A percentile compares a stretch with the other conserved stretches of the same genome.
Conservation (phyloP, 2,113 vertebrate species). For the Actenoides lindsayi region DNA sequence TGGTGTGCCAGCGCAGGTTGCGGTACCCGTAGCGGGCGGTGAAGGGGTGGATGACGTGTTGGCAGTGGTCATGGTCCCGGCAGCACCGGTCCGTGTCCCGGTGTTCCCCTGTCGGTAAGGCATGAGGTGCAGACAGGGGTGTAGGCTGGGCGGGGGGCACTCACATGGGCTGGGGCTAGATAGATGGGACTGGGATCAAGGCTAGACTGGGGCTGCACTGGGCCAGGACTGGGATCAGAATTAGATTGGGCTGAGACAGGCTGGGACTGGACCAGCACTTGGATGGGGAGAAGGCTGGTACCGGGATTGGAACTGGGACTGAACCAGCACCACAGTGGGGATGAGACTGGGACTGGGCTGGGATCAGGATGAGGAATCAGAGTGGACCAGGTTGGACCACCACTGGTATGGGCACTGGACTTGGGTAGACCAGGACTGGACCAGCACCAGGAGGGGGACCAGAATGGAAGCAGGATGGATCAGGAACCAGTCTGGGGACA, state of each 20-base stretch:
- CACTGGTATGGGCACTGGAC: neutral
- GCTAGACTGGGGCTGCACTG: neutral
- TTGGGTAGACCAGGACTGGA: neutral
- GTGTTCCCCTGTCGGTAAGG: slow-evolving; percentile 80
- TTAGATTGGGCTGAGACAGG: rapidly evolving
- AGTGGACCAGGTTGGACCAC: neutral
- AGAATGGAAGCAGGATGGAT: neutral
- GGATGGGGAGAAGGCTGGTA: neutral
- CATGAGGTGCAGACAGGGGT: neutral
- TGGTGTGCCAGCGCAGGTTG: slow-evolving; percentile 89
- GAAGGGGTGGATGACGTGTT: slow-evolving; percentile 89
- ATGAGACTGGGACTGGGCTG: neutral
- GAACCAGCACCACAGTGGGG: neutral
- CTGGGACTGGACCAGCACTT: rapidly evolving
- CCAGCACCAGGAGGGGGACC: neutral
- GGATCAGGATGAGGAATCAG: neutral
- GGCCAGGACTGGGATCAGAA: neutral
- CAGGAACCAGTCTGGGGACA: neutral
- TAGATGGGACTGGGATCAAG: neutral
- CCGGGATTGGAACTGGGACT: neutral
- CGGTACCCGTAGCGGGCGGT: slow-evolving; percentile 83
- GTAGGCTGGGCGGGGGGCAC: neutral
- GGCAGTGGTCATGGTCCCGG: slow-evolving; percentile 89
- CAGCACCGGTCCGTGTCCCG: slow-evolving; percentile 86
- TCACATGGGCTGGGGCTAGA: neutral